Evolutionary conservation across 2,888 invertebrate species (phyloP), one percentile per base, ranked within the genome.

Genomic region (Apodemia mormo): DNA sequence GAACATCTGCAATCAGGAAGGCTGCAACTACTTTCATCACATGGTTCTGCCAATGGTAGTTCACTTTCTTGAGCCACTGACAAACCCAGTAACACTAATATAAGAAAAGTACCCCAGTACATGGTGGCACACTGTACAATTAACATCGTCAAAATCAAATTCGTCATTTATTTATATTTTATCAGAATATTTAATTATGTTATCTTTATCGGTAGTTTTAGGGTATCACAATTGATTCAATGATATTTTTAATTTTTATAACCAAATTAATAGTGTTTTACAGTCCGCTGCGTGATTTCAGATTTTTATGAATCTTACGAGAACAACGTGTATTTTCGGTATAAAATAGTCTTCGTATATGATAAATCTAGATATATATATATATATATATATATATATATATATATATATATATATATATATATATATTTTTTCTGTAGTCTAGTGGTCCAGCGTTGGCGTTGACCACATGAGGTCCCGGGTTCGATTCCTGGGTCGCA

Each of bases 1-100:
- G 94, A 89, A 76, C 95, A 95, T 70, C 92, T 87, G 80, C 95
- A 95, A 65, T 88, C 77, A 0, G 95, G 95, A 1, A 94, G 81
- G 56, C 83, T 78, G 76, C 95, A 95, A 5, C 78, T 76, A n/a
- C 81, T 81, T 4, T 73, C 69, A 74, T 87, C 77, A 78, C 94
- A 94, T 1, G 73, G 29, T n/a, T 81, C 78, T 2, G 89, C 91
- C n/a, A 83, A 54, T 0, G 76, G 71, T 29, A 84, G 70, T n/a
- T 76, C 80, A 33, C 37, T 22, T 54, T 52, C 68, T 37, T 70
- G 64, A 14, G 68, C 71, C 7, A 22, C 33, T n/a, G 49, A 65
- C 5, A 70, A 12, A 0, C 65, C 33, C 45, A 70, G 58, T 14
- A 73, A 40, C 30, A 68, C 66, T 2, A 66, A 37, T 56, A 73